These are phyloP conservation scores for Chrysopilus asiliformis DNA, from an alignment of 2,888 invertebrate genomes.

Conservation along the genomic window DNA sequence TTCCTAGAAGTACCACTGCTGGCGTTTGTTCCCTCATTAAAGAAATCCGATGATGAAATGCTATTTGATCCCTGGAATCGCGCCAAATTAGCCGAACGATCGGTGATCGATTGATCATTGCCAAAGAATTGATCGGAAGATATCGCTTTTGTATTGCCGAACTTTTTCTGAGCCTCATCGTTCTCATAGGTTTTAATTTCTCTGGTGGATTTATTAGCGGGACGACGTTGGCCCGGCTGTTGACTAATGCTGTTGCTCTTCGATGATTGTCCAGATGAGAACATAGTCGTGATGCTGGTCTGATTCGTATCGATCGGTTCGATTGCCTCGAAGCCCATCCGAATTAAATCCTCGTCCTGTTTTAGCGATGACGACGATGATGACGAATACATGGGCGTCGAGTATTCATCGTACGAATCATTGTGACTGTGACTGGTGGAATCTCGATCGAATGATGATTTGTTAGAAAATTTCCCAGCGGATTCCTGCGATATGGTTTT, in stretches of 20 bases:
- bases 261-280: constrained; percentile 16
- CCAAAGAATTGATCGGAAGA: constrained; percentile 96
- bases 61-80: constrained; percentile 89
- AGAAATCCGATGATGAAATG: constrained; percentile 95
- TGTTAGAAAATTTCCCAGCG: constrained; percentile 34
- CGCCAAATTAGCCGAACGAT: constrained; percentile 43
- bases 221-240: constrained; percentile 19
- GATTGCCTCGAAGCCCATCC: constrained; percentile 33
- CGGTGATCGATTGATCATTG: constrained; percentile 46
- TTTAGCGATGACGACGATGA: constrained; percentile 20
- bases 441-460: constrained; percentile 37
- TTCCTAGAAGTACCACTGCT: constrained; percentile 16
- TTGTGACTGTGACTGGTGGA: constrained; percentile 2
- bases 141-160: constrained; percentile 93
- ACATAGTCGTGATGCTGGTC: constrained; percentile 33
- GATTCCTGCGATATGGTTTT: constrained; percentile 78
- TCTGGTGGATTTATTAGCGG: constrained; percentile 10
- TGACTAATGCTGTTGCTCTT: constrained; percentile 14
- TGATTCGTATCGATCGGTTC: constrained; percentile 32
- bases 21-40: constrained; percentile 55
- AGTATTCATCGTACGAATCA: constrained; percentile 29
- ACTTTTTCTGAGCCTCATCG: constrained; percentile 85
- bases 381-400: constrained; percentile 22
- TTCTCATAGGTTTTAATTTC: constrained; percentile 30
- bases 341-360: constrained; percentile 29